Evolutionary conservation across 2,888 invertebrate genomes (phyloP), one percentile per base, ranked within the genome.

Genomic region (Dynastes grantii): DNA sequence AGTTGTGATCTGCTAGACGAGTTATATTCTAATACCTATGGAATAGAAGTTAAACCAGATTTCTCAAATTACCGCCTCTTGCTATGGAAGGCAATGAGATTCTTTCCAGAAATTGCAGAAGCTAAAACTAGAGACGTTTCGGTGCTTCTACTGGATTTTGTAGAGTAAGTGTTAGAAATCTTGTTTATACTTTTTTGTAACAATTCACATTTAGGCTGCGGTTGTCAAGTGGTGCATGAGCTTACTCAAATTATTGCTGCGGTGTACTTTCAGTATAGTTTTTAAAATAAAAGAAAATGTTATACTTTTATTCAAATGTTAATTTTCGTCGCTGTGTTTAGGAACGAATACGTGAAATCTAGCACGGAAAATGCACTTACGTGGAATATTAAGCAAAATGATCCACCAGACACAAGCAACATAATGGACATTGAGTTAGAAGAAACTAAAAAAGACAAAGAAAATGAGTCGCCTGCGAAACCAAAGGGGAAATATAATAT

Each of bases 121-220:
- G 90, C 93, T 0, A 95, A 93, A 87, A 97, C 97, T 84, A 92
- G 94, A 70, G 95, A 96, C 86, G 89, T 97, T 22, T 94, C 95
- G 0, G 92, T 93, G 3, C 85, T 97, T n/a, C 94, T 98, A 83
- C 90, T 98, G 73, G 91, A 92, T 80, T 97, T 97, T 86, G 92
- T 96, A 77, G 92, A 94, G 89, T 92, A 91, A 87, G 85, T 85
- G 37, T 58, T 11, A 45, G 45, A 45, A 8, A 29, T 49, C 64
- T 22, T 22, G 2, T 37, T 5, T 37, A 37, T 37, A 37, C 32
- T 37, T 37, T 5, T 51, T 68, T 51, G 13, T 55, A 13, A 71
- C 11, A 37, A 32, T 63, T 77, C 45, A 3, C 58, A 55, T 73
- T 11, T 64, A 37, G 6, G 64, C 5, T 27, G 16, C 9, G 11